Percentiles rank a stretch among this genome's conserved stretches.
These are phyloP conservation scores for Podarcis lilfordi DNA, from an alignment of 2,797 vertebrate species.

Conservation along the genomic window DNA sequence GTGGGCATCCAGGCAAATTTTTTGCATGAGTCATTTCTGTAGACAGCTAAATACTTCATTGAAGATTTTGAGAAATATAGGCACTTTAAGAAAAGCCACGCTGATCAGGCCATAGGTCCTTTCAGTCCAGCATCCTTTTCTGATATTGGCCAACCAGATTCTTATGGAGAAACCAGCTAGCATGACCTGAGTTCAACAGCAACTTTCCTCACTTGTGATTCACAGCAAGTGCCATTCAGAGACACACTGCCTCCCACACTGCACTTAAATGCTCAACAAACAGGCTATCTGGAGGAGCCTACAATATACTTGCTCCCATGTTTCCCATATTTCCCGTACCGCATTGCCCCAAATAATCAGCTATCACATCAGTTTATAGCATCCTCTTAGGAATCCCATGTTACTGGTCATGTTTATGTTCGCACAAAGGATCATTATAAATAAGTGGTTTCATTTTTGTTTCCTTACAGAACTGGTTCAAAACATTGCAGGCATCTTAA, in stretches of 20 bases:
- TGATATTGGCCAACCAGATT: no score
- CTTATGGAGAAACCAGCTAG: no score
- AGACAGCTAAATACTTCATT: neutral
- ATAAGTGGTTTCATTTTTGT: neutral
- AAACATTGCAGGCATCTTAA: constrained; percentile 1
- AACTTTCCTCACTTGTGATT: no score
- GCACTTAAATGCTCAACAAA: no score
- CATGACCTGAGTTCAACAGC: no score
- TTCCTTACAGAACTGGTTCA: neutral
- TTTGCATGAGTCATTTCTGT: neutral
- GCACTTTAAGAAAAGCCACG: no score
- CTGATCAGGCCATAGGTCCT: no score
- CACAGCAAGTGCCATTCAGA: no score
- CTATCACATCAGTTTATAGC: neutral
- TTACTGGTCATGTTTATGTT: neutral
- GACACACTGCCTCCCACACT: no score
- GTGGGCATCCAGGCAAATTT: neutral
- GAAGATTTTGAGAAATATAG: neutral
- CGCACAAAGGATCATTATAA: neutral
- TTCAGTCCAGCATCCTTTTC: no score
- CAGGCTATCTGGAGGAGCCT: no score
- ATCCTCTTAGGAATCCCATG: neutral
- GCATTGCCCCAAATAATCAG: neutral
- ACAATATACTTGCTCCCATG: neutral
- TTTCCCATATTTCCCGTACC: neutral